phyloP scores from a whole-genome alignment of 2,797 vertebrate genomes.

The Periparus ater region DNA sequence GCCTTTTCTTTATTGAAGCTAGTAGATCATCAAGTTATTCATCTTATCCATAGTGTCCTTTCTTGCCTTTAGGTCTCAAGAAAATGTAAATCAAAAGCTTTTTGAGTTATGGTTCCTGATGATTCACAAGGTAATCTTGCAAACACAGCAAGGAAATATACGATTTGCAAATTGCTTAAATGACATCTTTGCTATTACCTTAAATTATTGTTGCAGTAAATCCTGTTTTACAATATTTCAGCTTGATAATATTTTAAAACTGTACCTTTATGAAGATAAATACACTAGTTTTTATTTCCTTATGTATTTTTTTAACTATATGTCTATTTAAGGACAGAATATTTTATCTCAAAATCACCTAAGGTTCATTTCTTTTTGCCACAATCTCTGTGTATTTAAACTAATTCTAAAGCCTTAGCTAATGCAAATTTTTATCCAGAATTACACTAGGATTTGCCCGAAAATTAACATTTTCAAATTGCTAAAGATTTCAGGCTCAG shows the following conservation, averaged over 20 bases:
- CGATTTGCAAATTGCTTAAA: conserved; percentile 77
- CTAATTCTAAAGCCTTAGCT: not conserved
- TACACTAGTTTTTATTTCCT: conserved; percentile 58
- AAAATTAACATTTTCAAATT: conserved; percentile 32
- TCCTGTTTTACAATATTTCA: conserved; percentile 74
- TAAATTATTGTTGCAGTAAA: conserved; percentile 77
- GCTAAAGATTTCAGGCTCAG: conserved; percentile 7
- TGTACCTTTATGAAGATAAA: conserved; percentile 72
- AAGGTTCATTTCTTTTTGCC: not conserved
- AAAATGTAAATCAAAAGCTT: conserved; percentile 78
- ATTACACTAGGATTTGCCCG: conserved; percentile 31
- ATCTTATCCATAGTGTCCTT: conserved; percentile 68
- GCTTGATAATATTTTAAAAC: conserved; percentile 75
- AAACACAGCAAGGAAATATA: conserved; percentile 76
- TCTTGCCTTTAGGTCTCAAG: conserved; percentile 69
- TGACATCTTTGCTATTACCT: conserved; percentile 75
- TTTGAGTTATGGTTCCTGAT: conserved; percentile 72
- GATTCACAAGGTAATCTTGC: conserved; percentile 79
- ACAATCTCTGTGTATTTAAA: not conserved
- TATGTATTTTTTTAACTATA: not conserved
- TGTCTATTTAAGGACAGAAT: not conserved
- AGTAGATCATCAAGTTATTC: conserved; percentile 66
- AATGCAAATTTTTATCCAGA: conserved; percentile 10
- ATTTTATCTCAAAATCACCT: conserved; percentile 29
- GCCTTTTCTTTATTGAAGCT: conserved; percentile 54